phyloP scores from a whole-genome alignment of 2,797 vertebrate genomes.

The Crocidura indochinensis region DNA sequence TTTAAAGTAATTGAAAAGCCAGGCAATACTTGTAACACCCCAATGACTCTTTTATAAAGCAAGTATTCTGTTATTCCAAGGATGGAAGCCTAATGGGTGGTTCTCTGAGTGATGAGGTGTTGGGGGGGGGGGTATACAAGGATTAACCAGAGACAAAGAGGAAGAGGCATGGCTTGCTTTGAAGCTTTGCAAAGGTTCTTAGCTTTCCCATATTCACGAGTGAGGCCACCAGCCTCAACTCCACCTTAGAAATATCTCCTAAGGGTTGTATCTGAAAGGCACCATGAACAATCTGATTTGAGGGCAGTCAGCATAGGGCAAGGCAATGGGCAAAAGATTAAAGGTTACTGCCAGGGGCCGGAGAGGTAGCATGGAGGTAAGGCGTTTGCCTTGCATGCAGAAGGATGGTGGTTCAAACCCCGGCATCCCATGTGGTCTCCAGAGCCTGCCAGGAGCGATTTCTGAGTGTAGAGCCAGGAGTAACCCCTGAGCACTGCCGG shows the following conservation, averaged over 20 bases:
- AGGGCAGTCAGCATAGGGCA: background rate
- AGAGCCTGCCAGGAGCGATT: no score
- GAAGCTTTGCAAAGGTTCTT: background rate
- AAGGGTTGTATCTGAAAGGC: background rate
- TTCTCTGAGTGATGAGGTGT: background rate
- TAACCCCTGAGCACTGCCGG: no score
- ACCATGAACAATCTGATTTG: background rate
- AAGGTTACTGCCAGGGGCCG: background rate
- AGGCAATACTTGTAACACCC: background rate
- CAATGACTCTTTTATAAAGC: constrained; percentile 32
- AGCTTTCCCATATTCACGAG: background rate
- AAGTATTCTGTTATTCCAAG: constrained; percentile 20
- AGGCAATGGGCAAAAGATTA: background rate
- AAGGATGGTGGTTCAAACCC: no score
- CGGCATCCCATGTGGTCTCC: no score
- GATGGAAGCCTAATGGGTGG: background rate
- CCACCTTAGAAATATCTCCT: background rate
- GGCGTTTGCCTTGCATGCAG: no score
- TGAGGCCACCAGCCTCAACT: background rate
- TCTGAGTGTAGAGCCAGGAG: no score
- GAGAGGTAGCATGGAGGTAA: no score
- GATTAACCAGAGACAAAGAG: constrained; percentile 26
- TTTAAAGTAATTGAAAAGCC: constrained; percentile 41
- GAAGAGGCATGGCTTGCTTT: background rate
- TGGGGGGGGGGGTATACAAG: background rate